These are phyloP conservation scores for Glomeris maerens DNA, from an alignment of 1,140 invertebrate species.

Conservation along the genomic window DNA sequence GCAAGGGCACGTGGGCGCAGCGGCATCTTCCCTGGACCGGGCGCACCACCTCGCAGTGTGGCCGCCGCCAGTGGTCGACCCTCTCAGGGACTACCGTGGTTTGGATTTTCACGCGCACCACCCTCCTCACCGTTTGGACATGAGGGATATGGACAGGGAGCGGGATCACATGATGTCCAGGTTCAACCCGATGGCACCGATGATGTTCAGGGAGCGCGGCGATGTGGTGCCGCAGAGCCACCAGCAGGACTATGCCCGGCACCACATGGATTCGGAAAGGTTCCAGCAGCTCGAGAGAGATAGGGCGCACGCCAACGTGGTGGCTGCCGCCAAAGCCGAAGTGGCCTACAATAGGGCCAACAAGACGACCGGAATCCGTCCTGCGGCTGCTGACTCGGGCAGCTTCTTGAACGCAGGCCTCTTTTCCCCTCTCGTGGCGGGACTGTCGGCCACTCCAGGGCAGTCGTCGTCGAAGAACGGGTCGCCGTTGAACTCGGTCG, in stretches of 20 bases:
- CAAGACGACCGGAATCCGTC: no score
- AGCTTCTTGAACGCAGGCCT: constrained; percentile 4
- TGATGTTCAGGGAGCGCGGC: constrained; percentile 2
- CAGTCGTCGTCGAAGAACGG: constrained; percentile 2
- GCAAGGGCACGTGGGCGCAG: background rate
- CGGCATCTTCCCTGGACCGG: background rate
- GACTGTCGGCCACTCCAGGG: constrained; percentile 3
- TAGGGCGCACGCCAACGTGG: constrained; percentile 5
- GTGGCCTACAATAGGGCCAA: no score
- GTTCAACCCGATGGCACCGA: constrained; percentile 6
- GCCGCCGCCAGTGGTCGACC: constrained; percentile 4
- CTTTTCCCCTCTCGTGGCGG: constrained; percentile 7
- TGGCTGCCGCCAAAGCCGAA: no score
- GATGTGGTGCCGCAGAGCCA: background rate
- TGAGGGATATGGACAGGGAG: constrained; percentile 6
- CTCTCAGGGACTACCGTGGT: constrained; percentile 6
- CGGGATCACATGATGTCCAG: constrained; percentile 6
- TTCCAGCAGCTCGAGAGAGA: constrained; percentile 7
- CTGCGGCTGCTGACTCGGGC: constrained; percentile 3
- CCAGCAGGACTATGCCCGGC: constrained; percentile 8
- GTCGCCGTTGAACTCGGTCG: constrained; percentile 2
- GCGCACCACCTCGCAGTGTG: constrained; percentile 2
- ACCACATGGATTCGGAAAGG: constrained; percentile 1
- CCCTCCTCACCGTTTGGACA: constrained; percentile 8
- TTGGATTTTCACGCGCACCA: constrained; percentile 9